Evolutionary conservation across 2,797 vertebrate species (phyloP).

Genomic region (Lophotriccus pileatus): DNA sequence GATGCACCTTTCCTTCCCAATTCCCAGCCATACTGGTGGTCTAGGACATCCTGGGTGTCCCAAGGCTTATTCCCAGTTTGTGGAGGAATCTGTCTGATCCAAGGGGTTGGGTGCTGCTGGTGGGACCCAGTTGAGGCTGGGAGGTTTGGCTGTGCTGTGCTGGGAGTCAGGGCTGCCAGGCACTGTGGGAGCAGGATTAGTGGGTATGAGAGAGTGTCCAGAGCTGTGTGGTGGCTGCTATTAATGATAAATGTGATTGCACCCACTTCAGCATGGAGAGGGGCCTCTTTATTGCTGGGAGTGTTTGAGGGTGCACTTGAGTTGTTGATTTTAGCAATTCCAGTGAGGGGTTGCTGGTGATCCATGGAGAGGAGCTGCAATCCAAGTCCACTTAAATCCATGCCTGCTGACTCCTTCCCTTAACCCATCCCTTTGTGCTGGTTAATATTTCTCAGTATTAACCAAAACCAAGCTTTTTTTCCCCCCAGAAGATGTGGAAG

Average conservation of each 20-base stretch:
- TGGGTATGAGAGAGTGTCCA: neutral
- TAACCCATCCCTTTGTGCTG: neutral
- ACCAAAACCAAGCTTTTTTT: accelerated
- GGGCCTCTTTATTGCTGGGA: neutral
- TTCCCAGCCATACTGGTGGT: neutral
- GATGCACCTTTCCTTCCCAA: neutral
- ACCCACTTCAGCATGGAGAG: neutral
- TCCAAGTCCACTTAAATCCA: neutral
- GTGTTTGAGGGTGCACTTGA: neutral
- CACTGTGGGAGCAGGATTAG: neutral
- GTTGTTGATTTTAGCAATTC: neutral
- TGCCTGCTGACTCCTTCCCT: neutral
- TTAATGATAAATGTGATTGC: neutral
- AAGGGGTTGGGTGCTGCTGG: neutral
- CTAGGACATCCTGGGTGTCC: neutral
- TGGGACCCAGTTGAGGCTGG: neutral
- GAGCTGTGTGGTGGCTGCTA: neutral
- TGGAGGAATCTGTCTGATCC: neutral
- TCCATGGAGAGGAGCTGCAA: neutral
- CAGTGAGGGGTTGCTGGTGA: no score
- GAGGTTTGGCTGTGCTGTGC: neutral
- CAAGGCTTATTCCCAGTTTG: neutral
- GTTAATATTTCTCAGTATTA: neutral
- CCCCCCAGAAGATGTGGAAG: neutral
- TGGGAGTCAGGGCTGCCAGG: neutral